A percentile compares a stretch with the other conserved stretches of the same genome.
Evolutionary conservation across 1,140 invertebrate species (phyloP).

Genomic region (Ceratina calcarata): DNA sequence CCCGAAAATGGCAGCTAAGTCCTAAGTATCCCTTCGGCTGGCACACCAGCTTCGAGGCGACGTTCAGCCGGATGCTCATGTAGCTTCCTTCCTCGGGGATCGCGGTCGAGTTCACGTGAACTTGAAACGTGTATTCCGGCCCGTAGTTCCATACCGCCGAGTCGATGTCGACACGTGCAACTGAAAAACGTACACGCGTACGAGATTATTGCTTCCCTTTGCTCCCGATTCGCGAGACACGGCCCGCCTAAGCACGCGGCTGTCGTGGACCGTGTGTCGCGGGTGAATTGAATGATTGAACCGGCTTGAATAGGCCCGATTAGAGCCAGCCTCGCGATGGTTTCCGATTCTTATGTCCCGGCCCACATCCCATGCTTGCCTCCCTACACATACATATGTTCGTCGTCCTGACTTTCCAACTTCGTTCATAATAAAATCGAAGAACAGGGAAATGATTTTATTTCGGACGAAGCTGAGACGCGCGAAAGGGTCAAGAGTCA

Average conservation of each 20-base stretch:
- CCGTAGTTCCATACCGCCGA: conserved; percentile 37
- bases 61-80: conserved; percentile 36
- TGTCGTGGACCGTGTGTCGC: conserved; percentile 3
- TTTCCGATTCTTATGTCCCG: conserved; percentile 13
- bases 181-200: conserved; percentile 18
- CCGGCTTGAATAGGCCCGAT: conserved; percentile 42
- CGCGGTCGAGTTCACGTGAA: conserved; percentile 52
- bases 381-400: not conserved
- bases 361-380: not conserved
- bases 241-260: not conserved
- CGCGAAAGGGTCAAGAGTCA: not conserved
- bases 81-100: conserved; percentile 39
- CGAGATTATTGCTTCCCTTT: not conserved
- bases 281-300: conserved; percentile 50
- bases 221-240: not conserved
- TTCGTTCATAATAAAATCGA: not conserved
- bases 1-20: conserved; percentile 59
- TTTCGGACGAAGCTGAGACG: not conserved
- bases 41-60: conserved; percentile 56
- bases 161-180: conserved; percentile 32
- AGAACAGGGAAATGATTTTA: too few relatives aligned
- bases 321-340: not conserved
- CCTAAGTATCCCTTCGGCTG: conserved; percentile 50
- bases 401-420: not conserved
- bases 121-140: conserved; percentile 48